phyloP scores from a whole-genome alignment of 2,888 invertebrate species.

The Xylota sylvarum region DNA sequence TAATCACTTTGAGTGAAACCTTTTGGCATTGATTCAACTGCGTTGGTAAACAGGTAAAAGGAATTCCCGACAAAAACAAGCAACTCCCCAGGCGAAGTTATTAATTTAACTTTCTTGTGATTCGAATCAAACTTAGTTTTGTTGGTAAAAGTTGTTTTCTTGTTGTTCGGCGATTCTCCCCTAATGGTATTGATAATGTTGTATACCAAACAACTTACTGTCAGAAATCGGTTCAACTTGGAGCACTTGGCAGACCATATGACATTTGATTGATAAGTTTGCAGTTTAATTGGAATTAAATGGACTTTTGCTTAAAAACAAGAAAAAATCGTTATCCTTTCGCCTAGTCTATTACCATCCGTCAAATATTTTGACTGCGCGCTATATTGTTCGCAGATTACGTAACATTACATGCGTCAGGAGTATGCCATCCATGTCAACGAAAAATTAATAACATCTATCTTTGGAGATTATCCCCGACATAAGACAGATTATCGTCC shows the following conservation, averaged over 20 bases:
- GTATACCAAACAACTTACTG: not conserved
- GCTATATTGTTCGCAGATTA: not conserved
- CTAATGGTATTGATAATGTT: not conserved
- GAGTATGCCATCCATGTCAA: constrained; percentile 24
- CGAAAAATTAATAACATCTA: constrained; percentile 45
- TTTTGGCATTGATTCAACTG: constrained; percentile 4
- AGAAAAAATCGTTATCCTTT: no score
- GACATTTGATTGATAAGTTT: no score
- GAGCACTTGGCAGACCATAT: not conserved
- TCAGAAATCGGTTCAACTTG: no score
- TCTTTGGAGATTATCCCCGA: constrained; percentile 37
- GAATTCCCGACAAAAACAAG: no score
- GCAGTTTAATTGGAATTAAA: not conserved
- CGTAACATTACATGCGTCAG: not conserved
- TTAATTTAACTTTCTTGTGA: constrained; percentile 26
- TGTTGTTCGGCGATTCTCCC: not conserved
- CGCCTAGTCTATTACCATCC: not conserved
- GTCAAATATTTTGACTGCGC: not conserved
- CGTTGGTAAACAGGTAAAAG: not conserved
- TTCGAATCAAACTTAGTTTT: constrained; percentile 6
- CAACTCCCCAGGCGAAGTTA: constrained; percentile 6
- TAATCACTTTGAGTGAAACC: not conserved
- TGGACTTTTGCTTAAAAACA: not conserved
- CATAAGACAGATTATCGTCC: constrained; percentile 64
- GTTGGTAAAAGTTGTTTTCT: no score